These are phyloP conservation scores for Cantharis nigra DNA, from an alignment of 2,888 invertebrate genomes.

Conservation along the genomic window DNA sequence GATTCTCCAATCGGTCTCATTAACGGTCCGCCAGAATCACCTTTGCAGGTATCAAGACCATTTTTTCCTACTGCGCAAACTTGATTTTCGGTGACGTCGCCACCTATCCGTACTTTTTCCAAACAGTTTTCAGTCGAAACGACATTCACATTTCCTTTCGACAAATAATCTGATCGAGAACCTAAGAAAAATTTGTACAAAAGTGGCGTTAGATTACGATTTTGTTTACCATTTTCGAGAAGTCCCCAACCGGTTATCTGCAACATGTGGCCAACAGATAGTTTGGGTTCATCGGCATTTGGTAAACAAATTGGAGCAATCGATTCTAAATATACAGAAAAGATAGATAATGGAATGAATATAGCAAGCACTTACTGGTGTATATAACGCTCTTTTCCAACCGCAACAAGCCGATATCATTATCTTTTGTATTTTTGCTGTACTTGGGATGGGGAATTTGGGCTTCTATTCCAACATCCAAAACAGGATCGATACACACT, in stretches of 20 bases:
- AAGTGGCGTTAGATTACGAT: background rate
- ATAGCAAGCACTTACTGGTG: background rate
- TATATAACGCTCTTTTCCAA: slow-evolving; percentile 1
- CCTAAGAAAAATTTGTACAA: background rate
- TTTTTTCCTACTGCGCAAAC: slow-evolving; percentile 48
- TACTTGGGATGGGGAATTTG: slow-evolving; percentile 50
- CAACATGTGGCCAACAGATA: background rate
- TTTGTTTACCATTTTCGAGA: slow-evolving; percentile 23
- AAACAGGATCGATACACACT: slow-evolving; percentile 50
- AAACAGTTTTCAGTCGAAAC: slow-evolving; percentile 15
- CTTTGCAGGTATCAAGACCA: slow-evolving; percentile 70
- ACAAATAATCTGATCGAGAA: slow-evolving; percentile 12
- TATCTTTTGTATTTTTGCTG: slow-evolving; percentile 42
- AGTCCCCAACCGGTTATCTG: slow-evolving; percentile 28
- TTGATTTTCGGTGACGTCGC: slow-evolving; percentile 32
- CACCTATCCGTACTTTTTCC: background rate
- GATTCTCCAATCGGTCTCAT: background rate
- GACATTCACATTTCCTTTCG: slow-evolving; percentile 25
- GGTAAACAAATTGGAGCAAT: slow-evolving; percentile 64
- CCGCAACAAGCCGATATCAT: slow-evolving; percentile 18
- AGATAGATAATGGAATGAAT: background rate
- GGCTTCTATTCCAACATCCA: slow-evolving; percentile 50
- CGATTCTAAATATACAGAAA: slow-evolving; percentile 49
- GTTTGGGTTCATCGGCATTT: slow-evolving; percentile 25
- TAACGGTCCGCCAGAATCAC: slow-evolving; percentile 79